Base-by-base conservation (phyloP, 2,888 invertebrate species). In the Lochmaea capreae region DNA sequence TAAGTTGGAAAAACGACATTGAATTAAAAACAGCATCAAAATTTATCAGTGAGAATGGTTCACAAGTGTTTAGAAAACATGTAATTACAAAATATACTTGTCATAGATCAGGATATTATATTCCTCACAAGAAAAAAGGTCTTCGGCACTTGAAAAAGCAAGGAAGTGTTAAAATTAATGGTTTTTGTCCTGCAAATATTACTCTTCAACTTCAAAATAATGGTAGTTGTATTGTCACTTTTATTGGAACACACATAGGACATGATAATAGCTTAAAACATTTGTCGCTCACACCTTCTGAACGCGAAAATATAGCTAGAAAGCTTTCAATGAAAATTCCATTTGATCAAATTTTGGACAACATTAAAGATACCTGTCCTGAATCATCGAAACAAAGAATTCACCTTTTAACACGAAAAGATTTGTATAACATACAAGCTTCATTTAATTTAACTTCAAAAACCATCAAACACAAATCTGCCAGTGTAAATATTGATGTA, bases 351-450 rank as follows among this genome's bases (percentile, higher is more conserved):
- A 79, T 79, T 49, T 69, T 77, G 46, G 75, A 78, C 65, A 73
- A 73, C 43, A 52, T 79, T 43, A 72, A 71, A 43, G 71, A 79
- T 12, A 72, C 74, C 1, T 12, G 46, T 33, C 6, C 69, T n/a
- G 43, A 66, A 61, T 49, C 46, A 46, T 61, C 72, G 6, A 10
- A 73, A 18, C 72, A 78, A 62, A 71, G 76, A 75, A 63, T 72
- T 58, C 71, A 73, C 61, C 65, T 79, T 22, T 43, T 77, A n/a
- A 76, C 66, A 14, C 73, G 71, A 62, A 71, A 77, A 65, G 77
- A 77, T 68, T 39, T 79, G 5, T 67, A 75, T 52, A 79, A 79
- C 66, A 78, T 79, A 49, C 70, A 78, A 71, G 49, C 57, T n/a
- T 67, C 65, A 46, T 79, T 62, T 43, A 78, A 77, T 57, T 72